Evolutionary conservation across 2,888 invertebrate genomes (phyloP).

Genomic region (Biston betularia): DNA sequence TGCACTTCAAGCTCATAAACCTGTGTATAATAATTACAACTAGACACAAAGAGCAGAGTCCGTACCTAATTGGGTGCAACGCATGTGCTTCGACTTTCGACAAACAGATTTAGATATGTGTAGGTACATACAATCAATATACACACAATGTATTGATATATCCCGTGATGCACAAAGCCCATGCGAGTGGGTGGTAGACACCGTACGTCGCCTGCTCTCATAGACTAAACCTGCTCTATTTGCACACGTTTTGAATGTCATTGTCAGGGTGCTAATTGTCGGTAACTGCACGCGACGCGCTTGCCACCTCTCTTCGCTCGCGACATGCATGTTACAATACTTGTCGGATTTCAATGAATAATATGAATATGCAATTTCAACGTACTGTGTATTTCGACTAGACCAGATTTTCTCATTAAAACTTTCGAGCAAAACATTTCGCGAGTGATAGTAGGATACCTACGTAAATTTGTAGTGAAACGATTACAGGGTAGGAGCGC

Average conservation of each 20-base stretch:
- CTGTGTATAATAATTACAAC: not conserved
- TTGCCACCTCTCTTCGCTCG: conserved; percentile 43
- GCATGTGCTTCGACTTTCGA: conserved; percentile 2
- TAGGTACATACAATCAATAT: not conserved
- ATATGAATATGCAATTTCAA: conserved; percentile 53
- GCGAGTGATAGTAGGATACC: conserved; percentile 25
- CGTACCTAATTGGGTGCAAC: not conserved
- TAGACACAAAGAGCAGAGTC: not conserved
- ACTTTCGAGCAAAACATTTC: conserved; percentile 50
- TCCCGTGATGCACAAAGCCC: conserved; percentile 38
- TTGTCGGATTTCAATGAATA: conserved; percentile 50
- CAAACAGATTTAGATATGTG: conserved; percentile 3
- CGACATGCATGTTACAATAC: conserved; percentile 54
- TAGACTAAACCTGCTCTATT: conserved; percentile 58
- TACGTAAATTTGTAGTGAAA: conserved; percentile 38
- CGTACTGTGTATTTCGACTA: conserved; percentile 34
- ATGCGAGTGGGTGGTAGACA: conserved; percentile 45
- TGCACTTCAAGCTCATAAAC: too few species aligned
- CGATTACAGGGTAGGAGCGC: conserved; percentile 46
- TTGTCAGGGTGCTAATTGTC: conserved; percentile 80
- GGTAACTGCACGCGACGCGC: conserved; percentile 53
- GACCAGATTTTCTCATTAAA: conserved; percentile 54
- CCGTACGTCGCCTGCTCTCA: conserved; percentile 47
- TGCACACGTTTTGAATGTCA: conserved; percentile 83
- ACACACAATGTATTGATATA: conserved; percentile 9